These are phyloP conservation scores for Liasis olivaceus DNA, from an alignment of 2,797 vertebrate species.

Conservation along the genomic window DNA sequence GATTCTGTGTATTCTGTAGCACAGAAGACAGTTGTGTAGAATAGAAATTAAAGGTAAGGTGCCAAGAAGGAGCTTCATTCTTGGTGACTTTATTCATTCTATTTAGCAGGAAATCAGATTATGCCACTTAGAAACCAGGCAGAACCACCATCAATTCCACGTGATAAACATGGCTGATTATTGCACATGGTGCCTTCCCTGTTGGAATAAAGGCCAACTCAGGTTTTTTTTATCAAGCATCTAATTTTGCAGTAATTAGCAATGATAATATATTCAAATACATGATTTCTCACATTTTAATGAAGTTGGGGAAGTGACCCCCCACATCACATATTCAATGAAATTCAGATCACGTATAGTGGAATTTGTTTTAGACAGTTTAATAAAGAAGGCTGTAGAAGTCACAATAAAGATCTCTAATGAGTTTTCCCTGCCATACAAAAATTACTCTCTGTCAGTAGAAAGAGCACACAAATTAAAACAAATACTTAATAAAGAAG, in stretches of 20 bases:
- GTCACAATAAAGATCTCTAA: slow-evolving; percentile 53
- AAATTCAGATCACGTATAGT: slow-evolving; percentile 54
- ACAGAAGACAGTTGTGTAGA: neutral
- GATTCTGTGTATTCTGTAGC: neutral
- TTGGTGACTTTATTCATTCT: neutral
- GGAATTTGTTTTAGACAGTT: slow-evolving; percentile 44
- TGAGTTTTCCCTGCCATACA: slow-evolving; percentile 54
- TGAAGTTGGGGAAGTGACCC: slow-evolving; percentile 38
- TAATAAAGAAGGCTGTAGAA: slow-evolving; percentile 40
- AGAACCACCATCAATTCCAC: slow-evolving; percentile 59
- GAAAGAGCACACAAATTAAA: slow-evolving; percentile 67
- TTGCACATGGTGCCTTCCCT: slow-evolving; percentile 50
- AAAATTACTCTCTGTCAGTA: slow-evolving; percentile 53
- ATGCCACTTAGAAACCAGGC: slow-evolving; percentile 58
- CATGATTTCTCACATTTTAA: slow-evolving; percentile 53
- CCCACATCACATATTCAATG: slow-evolving; percentile 38
- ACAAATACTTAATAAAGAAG: slow-evolving; percentile 61
- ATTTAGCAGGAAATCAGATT: slow-evolving; percentile 56
- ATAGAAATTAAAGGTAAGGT: neutral
- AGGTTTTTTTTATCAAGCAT: slow-evolving; percentile 53
- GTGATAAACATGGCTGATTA: slow-evolving; percentile 53
- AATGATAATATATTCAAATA: slow-evolving; percentile 56
- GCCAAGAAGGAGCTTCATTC: neutral
- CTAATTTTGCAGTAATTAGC: slow-evolving; percentile 50
- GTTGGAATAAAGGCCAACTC: slow-evolving; percentile 54